Base-by-base conservation (phyloP, 1,140 invertebrate genomes). In the Eriocheir sinensis region DNA sequence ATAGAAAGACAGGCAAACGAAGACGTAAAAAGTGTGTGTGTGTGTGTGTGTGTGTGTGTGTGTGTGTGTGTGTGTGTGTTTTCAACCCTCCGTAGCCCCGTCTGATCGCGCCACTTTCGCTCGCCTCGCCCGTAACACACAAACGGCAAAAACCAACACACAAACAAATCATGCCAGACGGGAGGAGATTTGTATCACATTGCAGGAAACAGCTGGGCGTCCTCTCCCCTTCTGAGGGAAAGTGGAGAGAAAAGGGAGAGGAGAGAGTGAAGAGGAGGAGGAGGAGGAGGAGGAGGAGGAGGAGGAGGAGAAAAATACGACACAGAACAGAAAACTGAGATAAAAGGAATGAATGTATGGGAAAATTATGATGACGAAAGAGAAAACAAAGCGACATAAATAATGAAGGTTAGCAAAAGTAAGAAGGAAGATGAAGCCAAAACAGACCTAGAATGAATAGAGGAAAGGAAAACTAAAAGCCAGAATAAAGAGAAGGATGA, bases 121-220 rank as follows among this genome's bases (percentile, higher is more conserved):
- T 38, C 34, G 8, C 89, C 41, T 9, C 38, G 60, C 53, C 89
- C 89, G 41, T 90, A 90, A 72, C 60, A 90, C 32, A 72, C 48
- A 72, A 72, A 72, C 89, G 34, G 41, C 38, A 90, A 90, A 90
- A 90, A 90, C 48, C 60, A 6, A 38, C 38, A 44, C 15, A 90
- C 89, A 90, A 90, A 90, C 89, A 72, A 90, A 90, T 90, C 89
- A 90, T 90, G 34, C 53, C 32, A 60, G 44, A n/a, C 44, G 44
- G 53, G 44, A 53, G 88, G 89, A 72, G 48, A 60, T 90, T 72
- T 90, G 89, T 72, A 90, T 72, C 89, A 90, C 32, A 72, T 72
- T 36, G 12, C 12, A 90, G 89, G 89, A 27, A 60, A 72, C 89
- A 90, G 89, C 89, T 90, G 48, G 2, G 34, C 41, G 41, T n/a